Conservation (phyloP, 1,140 invertebrate genomes). For the Drosophila seguyi region DNA sequence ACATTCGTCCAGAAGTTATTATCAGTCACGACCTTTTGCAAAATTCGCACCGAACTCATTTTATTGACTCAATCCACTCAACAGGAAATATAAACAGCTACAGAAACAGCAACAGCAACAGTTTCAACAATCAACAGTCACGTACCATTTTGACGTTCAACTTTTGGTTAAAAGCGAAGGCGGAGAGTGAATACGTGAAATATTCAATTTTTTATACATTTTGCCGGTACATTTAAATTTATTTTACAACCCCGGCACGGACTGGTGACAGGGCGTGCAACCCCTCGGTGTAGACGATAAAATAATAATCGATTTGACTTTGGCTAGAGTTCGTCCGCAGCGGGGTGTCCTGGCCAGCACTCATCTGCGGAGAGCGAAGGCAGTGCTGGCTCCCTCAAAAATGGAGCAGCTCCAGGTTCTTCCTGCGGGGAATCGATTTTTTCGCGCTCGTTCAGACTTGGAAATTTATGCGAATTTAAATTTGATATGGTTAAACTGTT, state of each 20-base stretch:
- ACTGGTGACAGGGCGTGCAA: conserved; percentile 35
- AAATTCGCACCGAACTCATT: conserved; percentile 18
- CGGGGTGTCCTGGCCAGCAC: conserved; percentile 28
- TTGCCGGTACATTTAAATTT: conserved; percentile 73
- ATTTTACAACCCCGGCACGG: conserved; percentile 62
- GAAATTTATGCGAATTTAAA: conserved; percentile 80
- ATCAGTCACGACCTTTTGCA: conserved; percentile 9
- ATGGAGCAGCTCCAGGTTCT: conserved; percentile 59
- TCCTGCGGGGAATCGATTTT: conserved; percentile 73
- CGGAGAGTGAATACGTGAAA: conserved; percentile 36
- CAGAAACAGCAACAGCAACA: conserved; percentile 29
- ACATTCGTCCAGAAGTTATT: conserved; percentile 1
- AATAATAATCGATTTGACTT: conserved; percentile 81
- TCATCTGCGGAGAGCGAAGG: conserved; percentile 33
- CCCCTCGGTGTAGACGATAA: conserved; percentile 61
- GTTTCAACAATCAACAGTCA: conserved; percentile 64
- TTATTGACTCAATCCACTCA: conserved; percentile 12
- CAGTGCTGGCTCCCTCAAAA: conserved; percentile 22
- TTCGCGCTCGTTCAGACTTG: conserved; percentile 24
- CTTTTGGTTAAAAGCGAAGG: conserved; percentile 17
- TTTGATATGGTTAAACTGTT: conserved; percentile 80
- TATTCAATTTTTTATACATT: conserved; percentile 78
- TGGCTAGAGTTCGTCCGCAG: conserved; percentile 54
- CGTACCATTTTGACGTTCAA: conserved; percentile 56
- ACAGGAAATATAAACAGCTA: conserved; percentile 4